Evolutionary conservation across 2,888 invertebrate species (phyloP).

Genomic region (Orthosia gothica): DNA sequence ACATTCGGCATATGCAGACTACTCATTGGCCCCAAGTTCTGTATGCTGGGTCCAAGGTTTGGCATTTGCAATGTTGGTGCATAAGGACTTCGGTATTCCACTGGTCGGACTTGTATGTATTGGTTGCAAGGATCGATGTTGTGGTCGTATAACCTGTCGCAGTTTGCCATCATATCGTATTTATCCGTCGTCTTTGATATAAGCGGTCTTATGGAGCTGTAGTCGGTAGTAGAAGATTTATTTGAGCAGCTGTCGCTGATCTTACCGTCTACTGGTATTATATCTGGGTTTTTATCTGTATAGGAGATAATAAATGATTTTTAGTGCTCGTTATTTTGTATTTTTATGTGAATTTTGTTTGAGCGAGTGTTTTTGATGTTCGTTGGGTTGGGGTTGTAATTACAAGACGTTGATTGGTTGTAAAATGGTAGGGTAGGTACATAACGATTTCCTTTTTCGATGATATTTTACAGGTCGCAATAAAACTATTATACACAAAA

Average conservation of each 20-base stretch:
- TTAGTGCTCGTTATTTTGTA: slow-evolving; percentile 50
- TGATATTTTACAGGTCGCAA: no score
- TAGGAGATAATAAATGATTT: slow-evolving; percentile 59
- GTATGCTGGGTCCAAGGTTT: slow-evolving; percentile 80
- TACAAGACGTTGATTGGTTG: background rate
- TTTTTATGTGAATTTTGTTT: slow-evolving; percentile 46
- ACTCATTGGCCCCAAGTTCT: slow-evolving; percentile 76
- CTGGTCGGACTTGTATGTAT: slow-evolving; percentile 67
- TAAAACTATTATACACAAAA: no score
- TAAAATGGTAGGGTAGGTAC: no score
- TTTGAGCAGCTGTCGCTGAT: no score
- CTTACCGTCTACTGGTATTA: slow-evolving; percentile 43
- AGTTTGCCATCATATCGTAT: no score
- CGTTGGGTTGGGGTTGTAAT: background rate
- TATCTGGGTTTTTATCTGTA: slow-evolving; percentile 90
- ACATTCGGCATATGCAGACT: slow-evolving; percentile 71
- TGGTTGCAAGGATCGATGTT: no score
- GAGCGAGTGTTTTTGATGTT: slow-evolving; percentile 46
- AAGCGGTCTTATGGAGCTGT: no score
- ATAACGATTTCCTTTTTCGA: no score
- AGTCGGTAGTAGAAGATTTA: no score
- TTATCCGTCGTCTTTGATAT: no score
- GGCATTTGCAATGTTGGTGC: slow-evolving; percentile 74
- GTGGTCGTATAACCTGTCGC: no score
- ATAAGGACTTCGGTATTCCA: slow-evolving; percentile 81